Base-by-base conservation (phyloP, 2,797 vertebrate genomes). In the Myripristis jacobus region DNA sequence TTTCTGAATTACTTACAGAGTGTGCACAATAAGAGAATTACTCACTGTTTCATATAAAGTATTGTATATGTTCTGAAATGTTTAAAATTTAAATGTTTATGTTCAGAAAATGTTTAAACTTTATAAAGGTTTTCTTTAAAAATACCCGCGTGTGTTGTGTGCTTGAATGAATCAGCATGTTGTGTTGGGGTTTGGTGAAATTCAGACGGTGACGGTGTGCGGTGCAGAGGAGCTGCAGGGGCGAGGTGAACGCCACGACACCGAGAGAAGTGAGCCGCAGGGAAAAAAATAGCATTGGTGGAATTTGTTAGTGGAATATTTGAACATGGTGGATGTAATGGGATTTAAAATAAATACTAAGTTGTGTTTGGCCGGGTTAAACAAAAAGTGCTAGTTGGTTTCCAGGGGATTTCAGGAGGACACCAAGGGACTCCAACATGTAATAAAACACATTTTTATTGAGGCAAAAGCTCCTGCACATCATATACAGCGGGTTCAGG, bases 31-130 rank as follows among this genome's bases (percentile, higher is more conserved):
- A 89, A 90, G 89, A 92, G 77, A 91, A 54, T 47, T 92, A 92
- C 92, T 93, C 92, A 92, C 92, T 89, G 90, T 92, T 93, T 93
- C 92, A 91, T 92, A 93, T 90, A 87, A 90, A 91, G 72, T 91
- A 92, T 84, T 91, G 88, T 92, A 87, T 91, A 91, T 92, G 92
- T 92, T 89, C 76, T 89, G 86, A 91, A 91, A 90, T 91, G 88
- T 91, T 83, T 0, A 47, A 52, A 68, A 86, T 91, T 83, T 0
- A 87, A 87, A 88, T 81, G 85, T 91, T 92, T 91, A 90, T 91
- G 91, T 91, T 88, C 76, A 85, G 76, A 91, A 91, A 92, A 86
- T 89, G 91, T 91, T 87, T 67, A 82, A 91, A 59, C 90, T 92
- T 92, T 92, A 93, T 93, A 93, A 93, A 92, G 82, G 66, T 89